Conservation (phyloP, 2,113 vertebrate genomes). For the Orcinus orca region DNA sequence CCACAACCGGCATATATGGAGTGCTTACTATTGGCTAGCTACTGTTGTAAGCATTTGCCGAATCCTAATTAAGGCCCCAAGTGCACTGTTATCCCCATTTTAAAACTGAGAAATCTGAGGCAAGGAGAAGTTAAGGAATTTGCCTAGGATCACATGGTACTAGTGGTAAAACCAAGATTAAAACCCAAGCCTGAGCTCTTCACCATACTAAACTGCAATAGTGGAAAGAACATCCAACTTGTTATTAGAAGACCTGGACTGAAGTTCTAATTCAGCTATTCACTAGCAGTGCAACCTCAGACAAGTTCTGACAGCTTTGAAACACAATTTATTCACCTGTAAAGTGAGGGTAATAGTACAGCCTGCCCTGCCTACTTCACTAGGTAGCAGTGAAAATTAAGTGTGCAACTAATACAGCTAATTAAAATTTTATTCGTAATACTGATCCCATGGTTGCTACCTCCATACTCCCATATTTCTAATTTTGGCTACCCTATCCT, state of each 20-base stretch:
- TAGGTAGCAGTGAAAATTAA: not conserved
- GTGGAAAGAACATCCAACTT: not conserved
- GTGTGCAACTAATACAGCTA: constrained; percentile 27
- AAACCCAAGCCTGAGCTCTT: not conserved
- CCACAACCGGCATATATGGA: not conserved
- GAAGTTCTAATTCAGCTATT: not conserved
- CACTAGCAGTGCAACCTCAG: not conserved
- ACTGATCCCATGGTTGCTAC: not conserved
- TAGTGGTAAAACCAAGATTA: not conserved
- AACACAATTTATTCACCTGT: not conserved
- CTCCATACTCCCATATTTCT: not conserved
- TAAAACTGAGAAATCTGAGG: constrained; percentile 8
- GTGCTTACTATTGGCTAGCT: not conserved
- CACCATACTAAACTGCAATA: not conserved
- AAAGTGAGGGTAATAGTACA: not conserved
- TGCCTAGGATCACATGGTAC: not conserved
- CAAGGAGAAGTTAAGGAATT: not conserved
- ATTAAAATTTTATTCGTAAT: constrained; percentile 18
- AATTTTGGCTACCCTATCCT: not conserved
- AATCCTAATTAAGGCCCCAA: not conserved
- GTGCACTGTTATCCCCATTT: not conserved
- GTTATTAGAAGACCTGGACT: not conserved
- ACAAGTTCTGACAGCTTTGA: not conserved
- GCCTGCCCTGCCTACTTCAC: not conserved
- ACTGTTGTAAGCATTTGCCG: not conserved